phyloP scores from a whole-genome alignment of 2,797 vertebrate species.

The Brachymystax lenok region DNA sequence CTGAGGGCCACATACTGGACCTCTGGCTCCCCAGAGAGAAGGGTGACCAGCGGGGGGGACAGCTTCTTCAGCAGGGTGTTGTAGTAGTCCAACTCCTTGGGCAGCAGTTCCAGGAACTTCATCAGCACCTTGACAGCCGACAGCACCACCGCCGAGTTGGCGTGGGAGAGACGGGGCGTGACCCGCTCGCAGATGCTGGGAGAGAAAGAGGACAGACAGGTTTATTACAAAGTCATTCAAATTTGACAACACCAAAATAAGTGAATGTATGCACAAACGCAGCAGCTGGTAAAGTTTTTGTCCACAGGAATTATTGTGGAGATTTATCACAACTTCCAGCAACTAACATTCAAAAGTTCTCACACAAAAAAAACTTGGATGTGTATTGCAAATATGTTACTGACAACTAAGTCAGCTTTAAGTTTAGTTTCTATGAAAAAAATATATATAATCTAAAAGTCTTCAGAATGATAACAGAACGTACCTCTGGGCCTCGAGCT shows the following conservation, averaged over 20 bases:
- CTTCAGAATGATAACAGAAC: not conserved
- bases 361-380: no score
- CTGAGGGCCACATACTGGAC: constrained; percentile 97
- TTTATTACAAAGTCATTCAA: no score
- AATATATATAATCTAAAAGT: no score
- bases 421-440: no score
- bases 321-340: no score
- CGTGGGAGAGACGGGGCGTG: constrained; percentile 94
- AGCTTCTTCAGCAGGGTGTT: constrained; percentile 97
- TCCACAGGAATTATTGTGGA: no score
- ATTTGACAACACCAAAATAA: no score
- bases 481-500: constrained; percentile 95
- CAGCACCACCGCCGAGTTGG: constrained; percentile 97
- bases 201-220: not conserved
- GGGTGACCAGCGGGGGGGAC: constrained; percentile 92
- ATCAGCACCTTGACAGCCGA: constrained; percentile 98
- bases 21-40: constrained; percentile 96
- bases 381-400: no score
- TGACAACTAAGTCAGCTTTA: no score
- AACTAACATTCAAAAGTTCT: no score
- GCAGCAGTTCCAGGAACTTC: constrained; percentile 97
- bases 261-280: no score
- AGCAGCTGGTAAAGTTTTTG: no score
- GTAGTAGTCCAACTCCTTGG: constrained; percentile 97
- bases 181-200: constrained; percentile 95